A percentile compares a stretch with the other conserved stretches of the same genome.
Evolutionary conservation across 2,797 vertebrate species (phyloP).

Genomic region (Busarellus nigricollis): DNA sequence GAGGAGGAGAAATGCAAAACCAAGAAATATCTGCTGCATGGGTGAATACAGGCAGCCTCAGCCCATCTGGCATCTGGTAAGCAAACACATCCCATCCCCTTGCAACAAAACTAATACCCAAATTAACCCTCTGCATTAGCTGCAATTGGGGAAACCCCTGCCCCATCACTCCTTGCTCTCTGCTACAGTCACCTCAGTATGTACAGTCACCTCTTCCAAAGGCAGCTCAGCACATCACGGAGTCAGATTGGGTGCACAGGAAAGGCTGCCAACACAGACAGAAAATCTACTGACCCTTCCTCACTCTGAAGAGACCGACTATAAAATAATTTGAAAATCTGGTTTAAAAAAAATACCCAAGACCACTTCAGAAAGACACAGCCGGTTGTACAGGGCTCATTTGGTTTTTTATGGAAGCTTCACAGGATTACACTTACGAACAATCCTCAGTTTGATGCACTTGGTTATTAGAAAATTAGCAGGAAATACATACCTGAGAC

Average conservation of each 20-base stretch:
- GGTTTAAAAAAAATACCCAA: neutral
- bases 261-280: neutral
- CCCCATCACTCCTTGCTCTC: neutral
- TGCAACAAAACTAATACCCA: neutral
- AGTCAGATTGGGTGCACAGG: neutral
- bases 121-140: neutral
- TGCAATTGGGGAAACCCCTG: neutral
- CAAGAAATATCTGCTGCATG: neutral
- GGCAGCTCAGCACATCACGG: rapidly evolving
- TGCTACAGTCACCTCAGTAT: rapidly evolving
- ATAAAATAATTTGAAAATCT: neutral
- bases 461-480: neutral
- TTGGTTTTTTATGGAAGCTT: neutral
- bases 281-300: neutral
- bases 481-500: neutral
- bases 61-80: neutral
- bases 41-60: neutral
- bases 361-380: neutral
- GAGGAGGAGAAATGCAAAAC: neutral
- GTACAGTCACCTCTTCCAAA: neutral
- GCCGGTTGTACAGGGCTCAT: neutral
- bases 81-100: neutral
- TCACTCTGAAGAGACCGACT: neutral
- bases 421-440: neutral
- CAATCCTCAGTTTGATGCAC: neutral